Evolutionary conservation across 2,797 vertebrate species (phyloP).

Genomic region (Rhincodon typus): DNA sequence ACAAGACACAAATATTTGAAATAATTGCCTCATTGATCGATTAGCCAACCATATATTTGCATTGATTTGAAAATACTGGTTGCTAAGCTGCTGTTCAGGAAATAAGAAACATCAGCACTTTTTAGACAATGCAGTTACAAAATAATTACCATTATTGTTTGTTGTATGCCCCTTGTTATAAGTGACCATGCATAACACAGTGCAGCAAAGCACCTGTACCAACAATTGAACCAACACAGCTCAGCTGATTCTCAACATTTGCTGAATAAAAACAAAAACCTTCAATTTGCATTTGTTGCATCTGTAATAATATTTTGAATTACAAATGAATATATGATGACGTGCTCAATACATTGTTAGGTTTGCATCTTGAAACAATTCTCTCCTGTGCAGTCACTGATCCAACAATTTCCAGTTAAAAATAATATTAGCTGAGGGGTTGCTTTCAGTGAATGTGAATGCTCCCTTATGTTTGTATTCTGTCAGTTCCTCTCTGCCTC

Average conservation of each 20-base stretch:
- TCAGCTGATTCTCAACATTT: background rate
- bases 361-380: background rate
- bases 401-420: background rate
- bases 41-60: background rate
- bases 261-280: background rate
- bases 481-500: background rate
- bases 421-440: background rate
- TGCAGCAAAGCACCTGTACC: background rate
- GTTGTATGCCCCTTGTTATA: background rate
- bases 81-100: background rate
- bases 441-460: background rate
- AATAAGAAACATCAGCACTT: slow-evolving; percentile 3
- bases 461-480: background rate
- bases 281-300: background rate
- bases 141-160: background rate
- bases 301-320: slow-evolving; percentile 23
- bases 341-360: background rate
- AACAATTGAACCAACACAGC: background rate
- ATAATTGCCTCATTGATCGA: background rate
- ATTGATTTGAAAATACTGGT: background rate
- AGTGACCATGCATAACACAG: background rate
- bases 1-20: background rate
- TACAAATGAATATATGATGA: background rate
- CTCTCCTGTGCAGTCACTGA: background rate
- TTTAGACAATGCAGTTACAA: slow-evolving; percentile 3